These are phyloP conservation scores for Eupithecia pulchellata DNA, from an alignment of 2,888 invertebrate genomes.

Conservation along the genomic window DNA sequence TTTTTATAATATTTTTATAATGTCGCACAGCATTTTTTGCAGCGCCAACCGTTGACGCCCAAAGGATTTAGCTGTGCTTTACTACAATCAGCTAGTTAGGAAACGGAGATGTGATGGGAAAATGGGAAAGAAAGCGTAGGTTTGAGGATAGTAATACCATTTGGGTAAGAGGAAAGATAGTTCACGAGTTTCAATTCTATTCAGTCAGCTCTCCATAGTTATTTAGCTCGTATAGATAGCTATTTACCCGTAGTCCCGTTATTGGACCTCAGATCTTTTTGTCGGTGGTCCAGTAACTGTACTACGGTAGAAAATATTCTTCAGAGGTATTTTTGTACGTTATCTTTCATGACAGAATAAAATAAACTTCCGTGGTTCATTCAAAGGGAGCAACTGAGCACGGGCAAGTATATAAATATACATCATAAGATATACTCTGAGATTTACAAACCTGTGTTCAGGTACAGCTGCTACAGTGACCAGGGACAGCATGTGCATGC, in stretches of 20 bases:
- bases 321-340: too few relatives aligned
- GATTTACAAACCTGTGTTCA: slow-evolving; percentile 83
- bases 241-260: neutral
- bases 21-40: neutral
- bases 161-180: neutral
- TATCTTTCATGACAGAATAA: too few relatives aligned
- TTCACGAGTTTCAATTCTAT: neutral
- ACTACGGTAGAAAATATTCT: neutral
- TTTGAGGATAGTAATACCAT: neutral
- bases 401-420: neutral
- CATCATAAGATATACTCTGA: neutral
- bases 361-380: neutral
- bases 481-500: slow-evolving; percentile 92
- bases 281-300: neutral
- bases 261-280: neutral
- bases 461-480: slow-evolving; percentile 93
- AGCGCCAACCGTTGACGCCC: neutral
- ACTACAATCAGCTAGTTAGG: neutral
- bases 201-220: neutral
- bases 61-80: neutral
- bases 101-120: neutral
- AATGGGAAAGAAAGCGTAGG: neutral
- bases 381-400: neutral
- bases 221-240: neutral
- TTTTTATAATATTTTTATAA: too few relatives aligned